phyloP scores from a whole-genome alignment of 2,888 invertebrate genomes.

The Acrobasis suavella region DNA sequence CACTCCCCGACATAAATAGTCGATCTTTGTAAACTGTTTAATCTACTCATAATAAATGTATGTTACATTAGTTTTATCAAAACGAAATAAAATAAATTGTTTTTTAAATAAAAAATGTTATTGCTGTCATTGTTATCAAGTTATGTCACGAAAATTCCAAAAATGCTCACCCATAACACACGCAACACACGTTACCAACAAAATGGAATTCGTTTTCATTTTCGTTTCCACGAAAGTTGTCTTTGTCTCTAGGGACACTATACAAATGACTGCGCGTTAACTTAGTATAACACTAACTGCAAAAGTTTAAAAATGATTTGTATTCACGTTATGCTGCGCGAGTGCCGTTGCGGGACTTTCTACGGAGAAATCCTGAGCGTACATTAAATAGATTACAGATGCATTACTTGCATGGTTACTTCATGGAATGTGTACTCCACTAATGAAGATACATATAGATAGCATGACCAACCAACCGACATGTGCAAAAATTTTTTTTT shows the following conservation, averaged over 20 bases:
- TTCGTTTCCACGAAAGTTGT: conserved; percentile 58
- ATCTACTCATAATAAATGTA: too few species aligned
- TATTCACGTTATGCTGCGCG: conserved; percentile 73
- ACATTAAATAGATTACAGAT: conserved; percentile 1
- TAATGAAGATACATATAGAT: too few species aligned
- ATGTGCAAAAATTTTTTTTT: too few species aligned
- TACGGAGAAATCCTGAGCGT: conserved; percentile 73
- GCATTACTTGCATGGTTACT: neutral
- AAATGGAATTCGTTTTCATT: conserved; percentile 48
- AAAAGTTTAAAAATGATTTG: conserved; percentile 67
- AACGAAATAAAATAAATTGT: too few species aligned
- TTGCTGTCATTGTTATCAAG: neutral
- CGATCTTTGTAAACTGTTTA: too few species aligned
- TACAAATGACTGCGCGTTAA: conserved; percentile 66
- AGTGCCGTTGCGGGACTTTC: conserved; percentile 78
- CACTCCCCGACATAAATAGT: too few species aligned
- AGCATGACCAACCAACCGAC: too few species aligned
- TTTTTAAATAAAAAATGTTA: neutral
- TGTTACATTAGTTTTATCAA: too few species aligned
- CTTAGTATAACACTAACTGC: conserved; percentile 58
- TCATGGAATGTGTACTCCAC: neutral
- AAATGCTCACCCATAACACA: conserved; percentile 45
- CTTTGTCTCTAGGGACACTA: conserved; percentile 69
- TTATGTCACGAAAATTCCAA: conserved; percentile 8
- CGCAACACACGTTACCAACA: conserved; percentile 47